These are phyloP conservation scores for Rhopilema esculentum DNA, from an alignment of 30 jellyfish, hydroid and myxozoan species.

Conservation along the genomic window DNA sequence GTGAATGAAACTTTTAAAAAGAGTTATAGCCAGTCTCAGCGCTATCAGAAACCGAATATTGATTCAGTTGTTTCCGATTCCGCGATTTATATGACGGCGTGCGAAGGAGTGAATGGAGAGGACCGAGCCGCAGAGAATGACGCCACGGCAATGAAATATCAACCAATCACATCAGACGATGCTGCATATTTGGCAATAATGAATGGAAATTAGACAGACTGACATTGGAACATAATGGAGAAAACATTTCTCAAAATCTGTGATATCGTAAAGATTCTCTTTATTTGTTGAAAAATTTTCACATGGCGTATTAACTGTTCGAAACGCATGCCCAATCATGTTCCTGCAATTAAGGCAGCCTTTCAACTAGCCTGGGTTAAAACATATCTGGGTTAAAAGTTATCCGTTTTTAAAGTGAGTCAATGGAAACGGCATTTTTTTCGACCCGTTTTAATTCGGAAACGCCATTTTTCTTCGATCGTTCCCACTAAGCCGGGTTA, in stretches of 20 bases:
- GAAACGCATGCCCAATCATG: too few relatives aligned
- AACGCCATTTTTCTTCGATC: too few relatives aligned
- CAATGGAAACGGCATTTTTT: too few relatives aligned
- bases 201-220: background rate
- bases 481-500: too few relatives aligned
- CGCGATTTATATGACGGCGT: background rate
- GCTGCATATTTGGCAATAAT: constrained; percentile 24
- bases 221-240: background rate
- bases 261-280: too few relatives aligned
- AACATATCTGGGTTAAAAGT: too few relatives aligned
- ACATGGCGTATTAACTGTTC: too few relatives aligned
- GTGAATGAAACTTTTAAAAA: background rate
- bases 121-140: background rate
- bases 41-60: background rate
- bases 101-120: background rate
- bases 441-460: too few relatives aligned
- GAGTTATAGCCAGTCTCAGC: background rate
- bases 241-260: background rate
- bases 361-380: too few relatives aligned
- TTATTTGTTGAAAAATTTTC: too few relatives aligned
- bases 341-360: too few relatives aligned
- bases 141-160: background rate
- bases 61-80: background rate
- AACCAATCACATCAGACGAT: constrained; percentile 40
- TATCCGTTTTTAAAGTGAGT: too few relatives aligned